Evolutionary conservation across 2,797 vertebrate genomes (phyloP), one percentile per base, ranked within the genome.

Genomic region (Sylvilagus floridanus): DNA sequence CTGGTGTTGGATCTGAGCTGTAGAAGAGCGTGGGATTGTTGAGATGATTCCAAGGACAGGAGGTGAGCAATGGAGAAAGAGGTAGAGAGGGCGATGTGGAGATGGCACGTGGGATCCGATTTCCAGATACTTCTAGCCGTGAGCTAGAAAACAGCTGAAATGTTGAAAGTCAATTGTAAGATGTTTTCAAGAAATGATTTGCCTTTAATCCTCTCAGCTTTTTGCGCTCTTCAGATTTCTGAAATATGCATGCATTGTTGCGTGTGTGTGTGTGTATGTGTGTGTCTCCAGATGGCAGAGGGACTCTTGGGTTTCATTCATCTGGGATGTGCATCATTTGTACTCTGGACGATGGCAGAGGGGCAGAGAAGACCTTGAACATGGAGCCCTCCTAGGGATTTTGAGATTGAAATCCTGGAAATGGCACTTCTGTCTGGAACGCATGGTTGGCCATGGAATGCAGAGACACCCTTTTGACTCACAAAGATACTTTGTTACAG

Each of bases 191-290:
- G 28, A 76, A 84, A 66, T 68, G 82, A 68, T 78, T 86, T 92
- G 4, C 50, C 50, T 2, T 30, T 75, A 10, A 37, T 60, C 6
- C 65, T 8, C 32, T 91, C 28, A 65, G 19, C 26, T 75, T 65
- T 54, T 90, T 21, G 90, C 14, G 3, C 32, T 87, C 5, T 75
- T 92, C 52, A 84, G n/a, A 52, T 75, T 88, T 90, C 65, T 65
- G 14, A 42, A 73, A 12, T 73, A 13, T 30, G 26, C 22, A 28
- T 83, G 66, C 35, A 35, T 72, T 89, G 35, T 35, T 93, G 19
- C 71, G 8, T 69, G 16, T 77, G 35, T 19, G 30, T 12, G 8
- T 30, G 10, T 30, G 71, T 4, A 2, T 32, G 16, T 16, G 28
- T 71, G 26, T 35, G 1, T 30, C 32, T 79, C 7, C 65, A 50